Conservation (phyloP, 2,888 invertebrate species). For the Aproaerema taeniolella region DNA sequence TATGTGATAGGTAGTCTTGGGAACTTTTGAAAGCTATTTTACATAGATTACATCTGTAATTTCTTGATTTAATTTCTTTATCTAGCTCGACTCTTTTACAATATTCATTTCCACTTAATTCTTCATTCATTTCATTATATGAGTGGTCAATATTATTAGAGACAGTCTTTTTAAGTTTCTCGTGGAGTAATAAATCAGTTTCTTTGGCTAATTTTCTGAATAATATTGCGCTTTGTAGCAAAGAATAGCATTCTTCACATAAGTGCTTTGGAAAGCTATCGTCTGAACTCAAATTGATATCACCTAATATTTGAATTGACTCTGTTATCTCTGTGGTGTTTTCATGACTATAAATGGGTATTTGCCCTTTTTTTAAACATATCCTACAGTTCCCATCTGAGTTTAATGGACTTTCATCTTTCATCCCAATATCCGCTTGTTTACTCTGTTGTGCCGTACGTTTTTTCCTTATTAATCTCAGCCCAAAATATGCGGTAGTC, state of each 20-base stretch:
- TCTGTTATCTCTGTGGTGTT: constrained; percentile 32
- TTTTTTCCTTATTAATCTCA: neutral
- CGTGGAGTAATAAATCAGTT: constrained; percentile 31
- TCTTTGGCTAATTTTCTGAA: constrained; percentile 43
- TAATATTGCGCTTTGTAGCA: constrained; percentile 37
- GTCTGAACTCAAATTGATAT: constrained; percentile 32
- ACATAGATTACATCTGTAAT: constrained; percentile 21
- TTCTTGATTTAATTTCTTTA: constrained; percentile 9
- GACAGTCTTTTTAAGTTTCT: too few species aligned
- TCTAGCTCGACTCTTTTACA: constrained; percentile 3
- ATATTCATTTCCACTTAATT: constrained; percentile 11
- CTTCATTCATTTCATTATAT: neutral
- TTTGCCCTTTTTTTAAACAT: constrained; percentile 43
- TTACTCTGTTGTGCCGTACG: neutral
- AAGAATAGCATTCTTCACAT: constrained; percentile 36
- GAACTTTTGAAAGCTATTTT: constrained; percentile 22
- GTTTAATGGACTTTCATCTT: neutral
- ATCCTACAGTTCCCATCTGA: constrained; percentile 38
- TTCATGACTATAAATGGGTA: constrained; percentile 35
- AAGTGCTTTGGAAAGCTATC: constrained; percentile 43
- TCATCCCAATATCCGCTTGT: neutral
- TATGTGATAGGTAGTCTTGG: constrained; percentile 29
- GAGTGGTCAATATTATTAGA: neutral
- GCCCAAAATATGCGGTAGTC: neutral
- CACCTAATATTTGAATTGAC: constrained; percentile 37